Evolutionary conservation across 2,797 vertebrate species (phyloP).

Genomic region (Danio kyathit): DNA sequence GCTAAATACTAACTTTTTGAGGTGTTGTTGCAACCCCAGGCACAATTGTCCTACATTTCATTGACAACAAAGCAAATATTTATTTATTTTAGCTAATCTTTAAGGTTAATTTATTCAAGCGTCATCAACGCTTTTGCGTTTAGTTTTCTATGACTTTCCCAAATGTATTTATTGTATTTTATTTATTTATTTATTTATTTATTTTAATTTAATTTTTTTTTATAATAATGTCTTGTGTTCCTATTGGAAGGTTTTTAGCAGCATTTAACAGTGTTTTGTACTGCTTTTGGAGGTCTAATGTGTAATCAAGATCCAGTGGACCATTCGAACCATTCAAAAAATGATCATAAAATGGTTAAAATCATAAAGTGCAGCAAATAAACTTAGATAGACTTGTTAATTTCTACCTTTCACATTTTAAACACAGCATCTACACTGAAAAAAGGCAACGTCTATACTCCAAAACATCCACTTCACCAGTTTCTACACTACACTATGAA

Average conservation of each 20-base stretch:
- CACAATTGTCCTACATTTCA: neutral
- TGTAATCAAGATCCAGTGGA: neutral
- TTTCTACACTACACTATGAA: too few species aligned
- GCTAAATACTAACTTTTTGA: neutral
- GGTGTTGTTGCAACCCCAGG: neutral
- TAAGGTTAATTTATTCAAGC: neutral
- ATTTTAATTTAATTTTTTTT: too few species aligned
- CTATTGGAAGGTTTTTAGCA: too few species aligned
- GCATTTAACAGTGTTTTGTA: neutral
- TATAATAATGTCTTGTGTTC: neutral
- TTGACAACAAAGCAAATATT: neutral
- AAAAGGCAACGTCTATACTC: too few species aligned
- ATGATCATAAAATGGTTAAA: too few species aligned
- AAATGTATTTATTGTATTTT: too few species aligned
- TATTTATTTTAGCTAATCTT: neutral
- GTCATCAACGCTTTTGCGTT: too few species aligned
- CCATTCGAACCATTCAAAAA: neutral
- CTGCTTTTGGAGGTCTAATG: neutral
- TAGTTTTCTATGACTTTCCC: neutral
- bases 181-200: too few species aligned
- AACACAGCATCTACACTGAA: too few species aligned
- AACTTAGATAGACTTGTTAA: neutral
- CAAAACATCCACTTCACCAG: too few species aligned
- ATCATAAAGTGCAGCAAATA: neutral
- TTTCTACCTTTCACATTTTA: neutral